These are phyloP conservation scores for Spatula clypeata DNA, from an alignment of 2,797 vertebrate genomes.

Conservation along the genomic window DNA sequence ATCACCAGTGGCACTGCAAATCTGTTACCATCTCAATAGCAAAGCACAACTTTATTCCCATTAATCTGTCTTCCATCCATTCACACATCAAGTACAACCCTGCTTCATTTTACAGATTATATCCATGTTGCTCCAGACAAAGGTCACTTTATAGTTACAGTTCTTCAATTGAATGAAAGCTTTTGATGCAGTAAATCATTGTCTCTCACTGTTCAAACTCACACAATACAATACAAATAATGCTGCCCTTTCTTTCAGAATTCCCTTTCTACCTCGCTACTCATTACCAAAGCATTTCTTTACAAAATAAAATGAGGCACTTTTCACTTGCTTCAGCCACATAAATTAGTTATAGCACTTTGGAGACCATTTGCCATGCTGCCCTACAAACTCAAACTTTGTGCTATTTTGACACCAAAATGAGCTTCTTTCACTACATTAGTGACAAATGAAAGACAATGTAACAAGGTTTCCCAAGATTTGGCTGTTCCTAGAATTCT, in stretches of 20 bases:
- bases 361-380: neutral
- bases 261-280: conserved; percentile 54
- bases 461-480: neutral
- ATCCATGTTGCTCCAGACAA: conserved; percentile 79
- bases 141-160: conserved; percentile 80
- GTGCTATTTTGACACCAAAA: conserved; percentile 18
- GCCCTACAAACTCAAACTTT: neutral
- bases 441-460: neutral
- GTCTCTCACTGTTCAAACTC: conserved; percentile 60
- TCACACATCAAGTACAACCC: conserved; percentile 71
- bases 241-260: conserved; percentile 68
- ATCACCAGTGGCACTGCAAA: conserved; percentile 68
- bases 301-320: conserved; percentile 62
- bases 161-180: conserved; percentile 64
- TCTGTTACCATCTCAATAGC: conserved; percentile 80
- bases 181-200: conserved; percentile 75
- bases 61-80: conserved; percentile 81
- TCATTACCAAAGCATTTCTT: conserved; percentile 48
- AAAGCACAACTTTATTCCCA: conserved; percentile 81
- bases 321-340: conserved; percentile 48
- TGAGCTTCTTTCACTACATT: neutral
- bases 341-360: conserved; percentile 55
- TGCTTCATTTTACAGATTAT: conserved; percentile 82
- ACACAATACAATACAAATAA: conserved; percentile 75
- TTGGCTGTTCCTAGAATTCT: neutral